phyloP scores from a whole-genome alignment of 1,140 invertebrate species.

The Harpegnathos saltator region DNA sequence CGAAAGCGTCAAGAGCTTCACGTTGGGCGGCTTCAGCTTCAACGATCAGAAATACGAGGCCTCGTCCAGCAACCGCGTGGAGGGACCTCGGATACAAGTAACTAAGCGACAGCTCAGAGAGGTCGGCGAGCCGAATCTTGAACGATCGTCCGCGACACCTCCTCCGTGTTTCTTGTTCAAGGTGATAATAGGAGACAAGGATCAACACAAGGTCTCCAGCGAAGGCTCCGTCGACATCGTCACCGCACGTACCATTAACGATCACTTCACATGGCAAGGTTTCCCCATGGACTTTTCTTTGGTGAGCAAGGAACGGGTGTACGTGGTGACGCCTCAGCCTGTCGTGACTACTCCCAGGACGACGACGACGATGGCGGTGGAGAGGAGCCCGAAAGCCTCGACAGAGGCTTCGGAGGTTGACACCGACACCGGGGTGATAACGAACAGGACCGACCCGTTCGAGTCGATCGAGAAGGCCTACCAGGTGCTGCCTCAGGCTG shows the following conservation, averaged over 20 bases:
- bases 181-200: background rate
- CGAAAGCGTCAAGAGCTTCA: conserved; percentile 56
- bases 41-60: conserved; percentile 86
- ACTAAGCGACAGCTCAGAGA: conserved; percentile 7
- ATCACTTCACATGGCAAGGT: conserved; percentile 87
- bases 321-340: conserved; percentile 91
- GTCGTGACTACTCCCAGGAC: conserved; percentile 13
- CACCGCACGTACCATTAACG: background rate
- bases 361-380: background rate
- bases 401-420: background rate
- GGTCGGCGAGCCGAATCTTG: too few relatives aligned
- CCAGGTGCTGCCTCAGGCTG: conserved; percentile 84
- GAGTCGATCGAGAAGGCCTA: conserved; percentile 82
- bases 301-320: conserved; percentile 91
- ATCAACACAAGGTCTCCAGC: background rate
- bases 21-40: conserved; percentile 74
- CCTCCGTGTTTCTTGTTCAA: conserved; percentile 3
- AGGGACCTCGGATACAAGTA: conserved; percentile 48
- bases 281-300: conserved; percentile 90
- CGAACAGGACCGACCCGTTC: conserved; percentile 43
- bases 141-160: background rate
- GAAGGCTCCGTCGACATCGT: background rate
- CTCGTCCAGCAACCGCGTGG: conserved; percentile 84
- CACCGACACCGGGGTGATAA: background rate
- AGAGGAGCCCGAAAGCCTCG: background rate